Base-by-base conservation (phyloP, 2,888 invertebrate species). In the Acrocera orbiculus region DNA sequence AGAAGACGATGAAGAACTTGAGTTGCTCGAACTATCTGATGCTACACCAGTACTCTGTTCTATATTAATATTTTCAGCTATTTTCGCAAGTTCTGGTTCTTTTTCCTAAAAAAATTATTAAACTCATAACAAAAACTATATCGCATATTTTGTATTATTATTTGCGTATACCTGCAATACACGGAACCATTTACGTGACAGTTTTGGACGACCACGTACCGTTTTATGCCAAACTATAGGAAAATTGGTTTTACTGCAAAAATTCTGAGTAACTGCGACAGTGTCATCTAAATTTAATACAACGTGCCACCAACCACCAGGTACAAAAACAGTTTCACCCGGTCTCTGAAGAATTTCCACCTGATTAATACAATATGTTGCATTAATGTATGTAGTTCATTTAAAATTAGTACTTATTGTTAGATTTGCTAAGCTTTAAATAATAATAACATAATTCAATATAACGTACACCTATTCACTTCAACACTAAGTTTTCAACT, bases 241-340 rank as follows among this genome's bases (percentile, higher is more conserved):
- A 56, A 98, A 93, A 63, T 98, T 98, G 2, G 89, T 87, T 40
- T 77, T 70, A 46, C 93, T 92, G 55, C 86, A 85, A 58, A 95
- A 98, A 62, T 98, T 98, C 56, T 98, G 98, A 0, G 98, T 98
- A 11, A 98, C 83, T 9, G 98, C 98, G 29, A 98, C 78, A 0
- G 98, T 96, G 42, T 82, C 76, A 51, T 95, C 93, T 40, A 98
- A 64, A 62, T 98, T 98, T 19, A 98, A 66, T 10, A 99, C 98
- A 14, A 99, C 98, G 58, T 98, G 98, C 98, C 98, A 98, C 96
- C 96, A 98, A 8, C 98, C 98, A 13, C 92, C 92, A 8, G 95
- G 95, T 35, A 96, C 92, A 64, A 93, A 96, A 19, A 96, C 92
- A 4, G 95, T 96, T 57, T 96, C 96, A 14, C 95, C 95, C 10